These are phyloP conservation scores for Drosophila mercatorum DNA, from an alignment of 2,888 invertebrate species.

Conservation along the genomic window DNA sequence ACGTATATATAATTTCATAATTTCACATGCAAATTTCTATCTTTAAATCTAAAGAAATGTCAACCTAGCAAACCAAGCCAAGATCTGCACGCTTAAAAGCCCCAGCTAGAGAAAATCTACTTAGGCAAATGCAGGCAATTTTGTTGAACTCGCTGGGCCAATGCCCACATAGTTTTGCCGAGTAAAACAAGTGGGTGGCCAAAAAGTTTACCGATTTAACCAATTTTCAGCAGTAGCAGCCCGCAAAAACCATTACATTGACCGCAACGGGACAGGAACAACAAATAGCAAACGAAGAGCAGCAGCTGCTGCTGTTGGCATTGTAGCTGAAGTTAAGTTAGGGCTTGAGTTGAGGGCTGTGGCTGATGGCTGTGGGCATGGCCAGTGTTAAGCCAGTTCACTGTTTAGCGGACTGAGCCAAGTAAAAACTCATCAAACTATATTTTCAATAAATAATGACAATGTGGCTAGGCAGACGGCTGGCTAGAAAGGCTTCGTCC, in stretches of 20 bases:
- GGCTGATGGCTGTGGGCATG: constrained; percentile 12
- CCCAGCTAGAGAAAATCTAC: constrained; percentile 15
- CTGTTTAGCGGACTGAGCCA: constrained; percentile 31
- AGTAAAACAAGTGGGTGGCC: constrained; percentile 33
- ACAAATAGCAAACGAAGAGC: constrained; percentile 53
- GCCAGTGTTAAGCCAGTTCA: constrained; percentile 43
- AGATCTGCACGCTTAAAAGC: neutral
- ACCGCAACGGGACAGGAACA: constrained; percentile 62
- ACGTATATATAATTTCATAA: too few species aligned
- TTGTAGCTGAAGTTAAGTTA: neutral
- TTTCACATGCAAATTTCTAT: too few species aligned
- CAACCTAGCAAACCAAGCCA: too few species aligned
- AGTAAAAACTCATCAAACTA: constrained; percentile 79
- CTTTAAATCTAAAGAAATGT: neutral
- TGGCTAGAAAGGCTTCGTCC: constrained; percentile 4
- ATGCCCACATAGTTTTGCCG: constrained; percentile 39
- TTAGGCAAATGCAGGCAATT: constrained; percentile 29
- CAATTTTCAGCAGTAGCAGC: constrained; percentile 54
- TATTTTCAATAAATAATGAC: constrained; percentile 80
- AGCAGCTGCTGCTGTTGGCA: constrained; percentile 24
- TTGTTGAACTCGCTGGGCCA: constrained; percentile 21
- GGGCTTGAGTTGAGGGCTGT: neutral
- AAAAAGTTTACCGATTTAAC: constrained; percentile 68
- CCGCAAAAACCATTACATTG: constrained; percentile 58
- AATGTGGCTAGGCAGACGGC: neutral